phyloP scores from a whole-genome alignment of 1,140 invertebrate genomes.

The Limonius californicus region DNA sequence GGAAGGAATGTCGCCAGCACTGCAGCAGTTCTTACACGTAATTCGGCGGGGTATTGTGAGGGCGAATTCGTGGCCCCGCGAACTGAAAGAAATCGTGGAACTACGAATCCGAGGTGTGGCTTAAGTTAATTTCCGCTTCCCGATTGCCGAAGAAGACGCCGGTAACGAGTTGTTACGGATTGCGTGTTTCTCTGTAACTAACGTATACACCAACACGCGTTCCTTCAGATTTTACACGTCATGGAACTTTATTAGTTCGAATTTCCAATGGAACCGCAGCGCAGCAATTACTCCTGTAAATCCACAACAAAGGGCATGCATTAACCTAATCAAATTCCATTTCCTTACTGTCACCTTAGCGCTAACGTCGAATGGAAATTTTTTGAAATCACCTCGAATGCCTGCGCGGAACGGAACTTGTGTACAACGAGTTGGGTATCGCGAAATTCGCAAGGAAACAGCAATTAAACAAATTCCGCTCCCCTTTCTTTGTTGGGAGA shows the following conservation, averaged over 20 bases:
- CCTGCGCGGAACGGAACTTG: no score
- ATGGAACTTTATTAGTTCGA: constrained; percentile 4
- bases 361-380: no score
- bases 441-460: no score
- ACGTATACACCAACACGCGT: background rate
- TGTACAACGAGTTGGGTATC: no score
- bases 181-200: background rate
- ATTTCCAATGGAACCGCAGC: background rate
- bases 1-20: constrained; percentile 12
- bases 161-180: constrained; percentile 12
- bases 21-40: constrained; percentile 9
- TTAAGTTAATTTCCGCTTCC: constrained; percentile 14
- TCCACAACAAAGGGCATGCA: background rate
- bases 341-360: background rate
- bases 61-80: background rate
- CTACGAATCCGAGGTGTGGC: constrained; percentile 6
- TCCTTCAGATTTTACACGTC: constrained; percentile 7
- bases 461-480: no score
- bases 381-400: no score
- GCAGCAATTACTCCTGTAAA: background rate
- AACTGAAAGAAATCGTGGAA: constrained; percentile 1
- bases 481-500: no score
- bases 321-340: background rate
- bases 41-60: background rate
- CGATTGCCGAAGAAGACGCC: constrained; percentile 13